A percentile compares a stretch with the other conserved stretches of the same genome.
phyloP scores from a whole-genome alignment of 2,797 vertebrate genomes.

The Trachurus trachurus region DNA sequence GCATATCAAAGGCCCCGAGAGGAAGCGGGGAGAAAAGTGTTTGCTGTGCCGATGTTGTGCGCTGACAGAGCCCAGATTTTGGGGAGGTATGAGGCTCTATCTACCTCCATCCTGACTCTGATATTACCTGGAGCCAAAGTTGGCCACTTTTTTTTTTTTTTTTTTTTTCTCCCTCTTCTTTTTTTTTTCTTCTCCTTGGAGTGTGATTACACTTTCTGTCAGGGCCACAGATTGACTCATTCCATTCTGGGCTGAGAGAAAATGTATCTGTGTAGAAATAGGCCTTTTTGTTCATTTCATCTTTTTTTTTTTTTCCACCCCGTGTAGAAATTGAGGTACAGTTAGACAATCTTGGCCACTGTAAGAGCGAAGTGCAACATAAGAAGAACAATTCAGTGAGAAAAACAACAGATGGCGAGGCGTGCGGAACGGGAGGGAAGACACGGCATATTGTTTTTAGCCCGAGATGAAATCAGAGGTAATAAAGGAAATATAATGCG shows the following conservation, averaged over 20 bases:
- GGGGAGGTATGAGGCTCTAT: slow-evolving; percentile 26
- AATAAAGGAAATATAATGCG: slow-evolving; percentile 56
- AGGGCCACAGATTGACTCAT: slow-evolving; percentile 53
- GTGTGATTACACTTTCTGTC: slow-evolving; percentile 61
- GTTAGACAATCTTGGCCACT: slow-evolving; percentile 52
- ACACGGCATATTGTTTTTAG: slow-evolving; percentile 34
- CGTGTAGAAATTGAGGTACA: slow-evolving; percentile 59
- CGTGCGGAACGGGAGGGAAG: slow-evolving; percentile 27
- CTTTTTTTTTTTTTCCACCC: slow-evolving; percentile 45
- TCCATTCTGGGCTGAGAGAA: slow-evolving; percentile 52
- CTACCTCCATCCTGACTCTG: slow-evolving; percentile 27
- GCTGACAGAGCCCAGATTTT: slow-evolving; percentile 19
- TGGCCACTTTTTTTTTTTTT: slow-evolving; percentile 14
- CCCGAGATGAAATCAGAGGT: slow-evolving; percentile 50
- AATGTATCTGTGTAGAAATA: slow-evolving; percentile 56
- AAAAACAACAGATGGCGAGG: slow-evolving; percentile 65
- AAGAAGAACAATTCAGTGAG: slow-evolving; percentile 35
- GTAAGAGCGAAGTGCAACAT: slow-evolving; percentile 46
- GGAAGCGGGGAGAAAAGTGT: slow-evolving; percentile 27
- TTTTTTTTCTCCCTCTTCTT: slow-evolving; percentile 29
- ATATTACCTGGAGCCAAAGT: slow-evolving; percentile 35
- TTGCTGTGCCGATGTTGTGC: slow-evolving; percentile 31
- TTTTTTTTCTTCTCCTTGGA: slow-evolving; percentile 2
- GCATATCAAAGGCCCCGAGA: slow-evolving; percentile 54
- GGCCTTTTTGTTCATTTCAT: slow-evolving; percentile 68